Evolutionary conservation across 2,113 vertebrate species (phyloP).

Genomic region (Limanda limanda): DNA sequence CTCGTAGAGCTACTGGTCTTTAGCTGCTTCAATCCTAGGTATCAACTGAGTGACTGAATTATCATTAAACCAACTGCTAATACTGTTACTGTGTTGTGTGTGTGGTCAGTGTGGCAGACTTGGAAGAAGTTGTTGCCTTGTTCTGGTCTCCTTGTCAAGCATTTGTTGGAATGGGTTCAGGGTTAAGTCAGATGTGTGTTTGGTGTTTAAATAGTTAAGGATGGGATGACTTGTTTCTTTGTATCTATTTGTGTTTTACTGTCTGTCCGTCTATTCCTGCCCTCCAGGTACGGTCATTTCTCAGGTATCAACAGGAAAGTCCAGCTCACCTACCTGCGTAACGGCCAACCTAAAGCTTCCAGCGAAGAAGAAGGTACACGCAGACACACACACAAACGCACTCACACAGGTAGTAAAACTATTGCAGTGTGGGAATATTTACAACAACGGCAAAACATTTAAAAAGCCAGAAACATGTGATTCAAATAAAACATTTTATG

Average conservation of each 20-base stretch:
- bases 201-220: not conserved
- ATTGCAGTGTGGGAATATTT: not conserved
- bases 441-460: not conserved
- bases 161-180: slow-evolving; percentile 11
- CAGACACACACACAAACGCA: not conserved
- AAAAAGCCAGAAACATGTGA: no score
- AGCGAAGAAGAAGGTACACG: slow-evolving; percentile 95
- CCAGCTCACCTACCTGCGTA: slow-evolving; percentile 94
- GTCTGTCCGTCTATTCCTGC: slow-evolving; percentile 3
- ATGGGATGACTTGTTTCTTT: slow-evolving; percentile 10
- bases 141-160: slow-evolving; percentile 9
- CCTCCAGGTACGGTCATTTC: slow-evolving; percentile 97
- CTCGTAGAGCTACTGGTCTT: not conserved
- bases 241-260: slow-evolving; percentile 17
- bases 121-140: slow-evolving; percentile 22
- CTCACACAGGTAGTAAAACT: not conserved
- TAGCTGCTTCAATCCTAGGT: not conserved
- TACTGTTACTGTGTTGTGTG: slow-evolving; percentile 22
- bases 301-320: slow-evolving; percentile 99
- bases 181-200: slow-evolving; percentile 16
- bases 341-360: slow-evolving; percentile 90
- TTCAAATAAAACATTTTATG: not conserved
- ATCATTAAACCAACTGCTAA: slow-evolving; percentile 34
- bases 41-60: slow-evolving; percentile 2
- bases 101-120: slow-evolving; percentile 7